These are phyloP conservation scores for Montipora capitata DNA, from an alignment of 92 coral and sea anemone genomes.

Conservation along the genomic window DNA sequence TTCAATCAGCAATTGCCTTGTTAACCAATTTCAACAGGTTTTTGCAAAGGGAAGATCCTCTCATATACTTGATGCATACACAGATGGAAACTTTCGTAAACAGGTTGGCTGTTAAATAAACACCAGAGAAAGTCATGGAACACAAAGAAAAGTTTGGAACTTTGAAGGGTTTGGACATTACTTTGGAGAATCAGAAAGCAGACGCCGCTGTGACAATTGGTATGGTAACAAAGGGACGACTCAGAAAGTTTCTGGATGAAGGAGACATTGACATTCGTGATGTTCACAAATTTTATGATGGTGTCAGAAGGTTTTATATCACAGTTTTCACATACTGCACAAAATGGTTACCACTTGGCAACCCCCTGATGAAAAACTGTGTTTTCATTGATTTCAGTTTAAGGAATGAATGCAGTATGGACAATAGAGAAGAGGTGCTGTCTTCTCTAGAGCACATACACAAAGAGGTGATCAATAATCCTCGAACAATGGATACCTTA, in stretches of 20 bases:
- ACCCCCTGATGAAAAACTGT: too few species aligned
- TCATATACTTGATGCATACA: conserved; percentile 56
- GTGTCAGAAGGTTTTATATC: conserved; percentile 61
- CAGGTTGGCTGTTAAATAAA: conserved; percentile 31
- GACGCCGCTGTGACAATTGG: conserved; percentile 60
- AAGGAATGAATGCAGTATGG: conserved; percentile 43
- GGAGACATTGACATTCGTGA: conserved; percentile 57
- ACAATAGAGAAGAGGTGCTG: neutral
- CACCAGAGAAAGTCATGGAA: conserved; percentile 45
- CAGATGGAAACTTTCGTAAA: conserved; percentile 29
- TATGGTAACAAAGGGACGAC: conserved; percentile 57
- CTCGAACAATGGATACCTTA: neutral
- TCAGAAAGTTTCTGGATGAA: conserved; percentile 48
- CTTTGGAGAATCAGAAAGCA: conserved; percentile 70
- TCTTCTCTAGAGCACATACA: neutral
- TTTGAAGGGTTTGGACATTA: conserved; percentile 58
- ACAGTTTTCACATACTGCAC: conserved; percentile 43
- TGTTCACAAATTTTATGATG: conserved; percentile 65
- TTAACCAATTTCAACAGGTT: conserved; percentile 58
- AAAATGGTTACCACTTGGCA: too few species aligned
- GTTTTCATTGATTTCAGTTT: conserved; percentile 63
- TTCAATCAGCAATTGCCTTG: conserved; percentile 43
- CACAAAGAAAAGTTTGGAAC: conserved; percentile 54
- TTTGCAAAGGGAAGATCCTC: conserved; percentile 70
- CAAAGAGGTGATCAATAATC: neutral